Evolutionary conservation across 2,797 vertebrate species (phyloP).

Genomic region (Sternarchorhynchus goeldii): DNA sequence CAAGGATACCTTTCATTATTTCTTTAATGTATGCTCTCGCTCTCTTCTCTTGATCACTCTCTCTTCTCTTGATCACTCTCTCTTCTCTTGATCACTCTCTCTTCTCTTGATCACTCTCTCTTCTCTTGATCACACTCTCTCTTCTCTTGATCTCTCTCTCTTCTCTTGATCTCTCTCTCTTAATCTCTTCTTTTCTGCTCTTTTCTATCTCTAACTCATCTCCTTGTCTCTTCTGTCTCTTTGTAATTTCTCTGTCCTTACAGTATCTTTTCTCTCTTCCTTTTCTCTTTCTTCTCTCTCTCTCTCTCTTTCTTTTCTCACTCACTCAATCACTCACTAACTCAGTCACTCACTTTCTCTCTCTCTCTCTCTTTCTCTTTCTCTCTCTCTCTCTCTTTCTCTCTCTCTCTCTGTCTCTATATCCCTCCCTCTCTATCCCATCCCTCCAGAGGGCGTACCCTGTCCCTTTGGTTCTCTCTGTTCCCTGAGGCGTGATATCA

Average conservation of each 20-base stretch:
- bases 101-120: not conserved
- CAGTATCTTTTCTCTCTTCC: not conserved
- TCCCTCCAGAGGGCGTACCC: not conserved
- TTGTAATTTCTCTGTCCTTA: not conserved
- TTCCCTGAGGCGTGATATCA: conserved; percentile 40
- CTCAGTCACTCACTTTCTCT: too few species aligned
- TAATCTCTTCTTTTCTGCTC: not conserved
- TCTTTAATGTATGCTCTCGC: too few species aligned
- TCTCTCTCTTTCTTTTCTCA: not conserved
- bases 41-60: not conserved
- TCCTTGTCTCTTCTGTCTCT: not conserved
- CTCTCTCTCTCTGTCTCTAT: not conserved
- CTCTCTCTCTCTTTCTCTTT: too few species aligned
- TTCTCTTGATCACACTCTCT: not conserved
- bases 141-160: not conserved
- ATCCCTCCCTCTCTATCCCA: not conserved
- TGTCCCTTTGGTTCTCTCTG: not conserved
- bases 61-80: conserved; percentile 25
- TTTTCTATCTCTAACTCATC: not conserved
- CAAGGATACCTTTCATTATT: too few species aligned
- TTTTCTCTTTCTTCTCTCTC: conserved; percentile 13
- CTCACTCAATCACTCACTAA: too few species aligned
- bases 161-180: not conserved
- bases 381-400: conserved; percentile 9
- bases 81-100: conserved; percentile 42